phyloP scores from a whole-genome alignment of 2,113 vertebrate species.

The Odocoileus hemionus region DNA sequence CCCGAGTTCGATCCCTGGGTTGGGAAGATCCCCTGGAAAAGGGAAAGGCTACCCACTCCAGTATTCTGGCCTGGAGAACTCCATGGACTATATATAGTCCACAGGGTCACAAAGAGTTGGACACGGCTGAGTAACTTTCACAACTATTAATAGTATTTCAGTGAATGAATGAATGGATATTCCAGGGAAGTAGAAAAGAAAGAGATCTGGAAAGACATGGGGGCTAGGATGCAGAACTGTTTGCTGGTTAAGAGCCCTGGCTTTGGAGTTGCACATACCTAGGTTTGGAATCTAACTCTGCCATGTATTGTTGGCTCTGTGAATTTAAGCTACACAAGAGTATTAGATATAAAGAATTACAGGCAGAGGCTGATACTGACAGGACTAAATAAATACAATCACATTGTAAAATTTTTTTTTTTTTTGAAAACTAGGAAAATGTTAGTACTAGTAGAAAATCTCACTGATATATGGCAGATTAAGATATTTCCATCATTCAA shows the following conservation, averaged over 20 bases:
- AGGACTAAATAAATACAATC: neutral
- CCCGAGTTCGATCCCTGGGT: neutral
- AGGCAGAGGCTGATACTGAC: neutral
- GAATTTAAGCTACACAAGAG: neutral
- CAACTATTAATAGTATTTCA: neutral
- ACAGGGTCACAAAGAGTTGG: neutral
- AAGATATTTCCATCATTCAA: neutral
- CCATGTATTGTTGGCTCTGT: neutral
- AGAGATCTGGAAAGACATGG: neutral
- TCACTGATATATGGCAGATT: neutral
- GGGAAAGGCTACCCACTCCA: neutral
- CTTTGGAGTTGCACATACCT: neutral
- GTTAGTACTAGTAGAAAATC: neutral
- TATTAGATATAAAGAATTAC: neutral
- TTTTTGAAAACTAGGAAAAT: neutral
- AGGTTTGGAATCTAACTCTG: neutral
- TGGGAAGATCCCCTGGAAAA: neutral
- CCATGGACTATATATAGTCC: neutral
- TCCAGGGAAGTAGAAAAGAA: neutral
- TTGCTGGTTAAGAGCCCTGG: neutral
- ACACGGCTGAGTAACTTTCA: neutral
- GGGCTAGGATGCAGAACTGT: neutral
- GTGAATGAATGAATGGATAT: neutral
- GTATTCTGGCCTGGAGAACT: neutral
- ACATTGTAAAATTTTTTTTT: neutral